A percentile compares a stretch with the other conserved stretches of the same genome.
phyloP scores from a whole-genome alignment of 2,888 invertebrate genomes.

The Drosophila acutilabella region DNA sequence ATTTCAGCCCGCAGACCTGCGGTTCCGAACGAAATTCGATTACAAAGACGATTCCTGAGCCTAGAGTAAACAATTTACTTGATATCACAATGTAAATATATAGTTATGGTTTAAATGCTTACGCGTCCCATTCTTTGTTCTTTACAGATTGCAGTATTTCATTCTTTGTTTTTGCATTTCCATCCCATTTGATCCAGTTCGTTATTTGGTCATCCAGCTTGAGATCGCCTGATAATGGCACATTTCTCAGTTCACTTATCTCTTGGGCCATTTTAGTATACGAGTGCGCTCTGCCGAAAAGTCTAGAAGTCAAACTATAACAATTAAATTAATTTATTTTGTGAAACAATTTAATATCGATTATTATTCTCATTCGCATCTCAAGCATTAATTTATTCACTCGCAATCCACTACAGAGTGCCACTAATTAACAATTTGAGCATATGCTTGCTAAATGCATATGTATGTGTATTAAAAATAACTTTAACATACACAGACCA shows the following conservation, averaged over 20 bases:
- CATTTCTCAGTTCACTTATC: slow-evolving; percentile 27
- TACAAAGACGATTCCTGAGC: slow-evolving; percentile 88
- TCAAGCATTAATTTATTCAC: neutral
- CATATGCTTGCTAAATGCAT: neutral
- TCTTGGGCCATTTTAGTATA: slow-evolving; percentile 25
- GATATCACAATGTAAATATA: neutral
- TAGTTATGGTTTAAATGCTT: slow-evolving; percentile 21
- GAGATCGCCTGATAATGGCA: slow-evolving; percentile 59
- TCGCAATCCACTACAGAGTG: neutral
- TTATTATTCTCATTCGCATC: neutral
- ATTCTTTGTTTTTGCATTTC: slow-evolving; percentile 88
- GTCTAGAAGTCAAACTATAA: slow-evolving; percentile 19
- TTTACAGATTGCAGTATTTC: slow-evolving; percentile 88
- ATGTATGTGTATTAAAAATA: neutral
- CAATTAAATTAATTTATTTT: neutral
- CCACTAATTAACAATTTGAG: neutral
- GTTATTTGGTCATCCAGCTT: slow-evolving; percentile 89
- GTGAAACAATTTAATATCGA: too few species aligned
- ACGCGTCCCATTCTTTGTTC: slow-evolving; percentile 86
- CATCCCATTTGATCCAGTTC: slow-evolving; percentile 91
- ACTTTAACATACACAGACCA: slow-evolving; percentile 7
- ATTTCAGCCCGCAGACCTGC: slow-evolving; percentile 96
- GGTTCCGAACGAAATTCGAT: slow-evolving; percentile 94
- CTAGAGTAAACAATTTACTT: slow-evolving; percentile 26
- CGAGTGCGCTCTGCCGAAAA: slow-evolving; percentile 6